Conservation (phyloP, 2,888 invertebrate species). For the Conus canariensis region DNA sequence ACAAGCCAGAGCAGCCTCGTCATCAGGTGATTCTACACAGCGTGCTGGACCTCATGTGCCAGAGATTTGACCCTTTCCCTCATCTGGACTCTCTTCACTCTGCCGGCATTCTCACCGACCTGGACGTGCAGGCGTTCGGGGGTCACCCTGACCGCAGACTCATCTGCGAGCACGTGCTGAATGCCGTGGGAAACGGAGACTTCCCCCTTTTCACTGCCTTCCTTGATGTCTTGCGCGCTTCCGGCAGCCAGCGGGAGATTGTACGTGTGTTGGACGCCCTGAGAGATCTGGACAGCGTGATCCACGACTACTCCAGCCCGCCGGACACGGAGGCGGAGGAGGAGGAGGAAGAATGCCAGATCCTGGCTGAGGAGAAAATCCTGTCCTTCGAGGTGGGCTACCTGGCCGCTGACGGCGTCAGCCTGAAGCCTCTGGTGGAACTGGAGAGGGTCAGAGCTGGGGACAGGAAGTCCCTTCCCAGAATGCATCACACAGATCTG, state of each 20-base stretch:
- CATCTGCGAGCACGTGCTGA: constrained; percentile 67
- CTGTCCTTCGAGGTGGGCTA: constrained; percentile 73
- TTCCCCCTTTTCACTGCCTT: constrained; percentile 65
- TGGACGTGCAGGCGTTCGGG: constrained; percentile 63
- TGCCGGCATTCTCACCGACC: constrained; percentile 57
- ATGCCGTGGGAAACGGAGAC: constrained; percentile 60
- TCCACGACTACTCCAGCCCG: constrained; percentile 61
- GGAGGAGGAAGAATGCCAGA: constrained; percentile 59
- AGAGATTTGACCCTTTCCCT: constrained; percentile 66
- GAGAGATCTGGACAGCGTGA: constrained; percentile 67
- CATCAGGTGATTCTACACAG: constrained; percentile 68
- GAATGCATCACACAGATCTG: background rate
- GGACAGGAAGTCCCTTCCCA: constrained; percentile 56
- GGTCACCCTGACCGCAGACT: constrained; percentile 67
- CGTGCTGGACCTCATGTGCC: constrained; percentile 67
- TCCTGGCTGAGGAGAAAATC: constrained; percentile 69
- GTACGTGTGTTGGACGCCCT: constrained; percentile 64
- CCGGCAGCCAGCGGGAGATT: constrained; percentile 63
- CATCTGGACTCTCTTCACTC: constrained; percentile 62
- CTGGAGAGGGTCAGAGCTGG: constrained; percentile 64
- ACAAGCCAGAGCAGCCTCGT: constrained; percentile 59
- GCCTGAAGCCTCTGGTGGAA: constrained; percentile 70
- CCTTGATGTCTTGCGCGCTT: constrained; percentile 66
- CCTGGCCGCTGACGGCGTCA: constrained; percentile 66
- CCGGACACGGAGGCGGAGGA: constrained; percentile 36